Conservation (phyloP, 2,888 invertebrate genomes). For the Noctuana brunneofusca region DNA sequence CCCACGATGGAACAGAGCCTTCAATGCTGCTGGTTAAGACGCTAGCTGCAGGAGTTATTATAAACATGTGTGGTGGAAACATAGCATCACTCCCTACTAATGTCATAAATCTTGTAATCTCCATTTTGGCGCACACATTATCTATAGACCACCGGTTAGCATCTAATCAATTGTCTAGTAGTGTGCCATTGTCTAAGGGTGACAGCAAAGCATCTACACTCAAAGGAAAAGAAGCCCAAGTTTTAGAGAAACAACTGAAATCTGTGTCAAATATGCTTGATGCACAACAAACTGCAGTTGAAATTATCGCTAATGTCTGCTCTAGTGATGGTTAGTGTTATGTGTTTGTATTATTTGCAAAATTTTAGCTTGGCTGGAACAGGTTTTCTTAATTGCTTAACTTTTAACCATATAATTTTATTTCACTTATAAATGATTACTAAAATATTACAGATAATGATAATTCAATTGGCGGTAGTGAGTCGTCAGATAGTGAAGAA, state of each 20-base stretch:
- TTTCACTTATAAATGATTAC: background rate
- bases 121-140: constrained; percentile 77
- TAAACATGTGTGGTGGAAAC: constrained; percentile 77
- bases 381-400: too few relatives aligned
- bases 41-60: constrained; percentile 82
- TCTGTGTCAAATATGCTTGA: constrained; percentile 82
- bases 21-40: constrained; percentile 77
- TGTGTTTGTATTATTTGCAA: too few relatives aligned
- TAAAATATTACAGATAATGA: constrained; percentile 51
- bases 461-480: constrained; percentile 55
- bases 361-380: too few relatives aligned
- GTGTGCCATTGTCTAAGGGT: constrained; percentile 66
- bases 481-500: constrained; percentile 69
- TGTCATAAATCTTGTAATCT: constrained; percentile 75
- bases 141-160: constrained; percentile 78
- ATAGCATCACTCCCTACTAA: constrained; percentile 66
- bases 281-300: constrained; percentile 86
- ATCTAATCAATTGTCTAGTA: constrained; percentile 75
- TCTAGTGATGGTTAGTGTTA: constrained; percentile 82
- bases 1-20: constrained; percentile 66
- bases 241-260: constrained; percentile 74
- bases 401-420: too few relatives aligned
- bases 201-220: constrained; percentile 55
- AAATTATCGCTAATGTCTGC: constrained; percentile 88
- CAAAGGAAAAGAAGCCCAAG: constrained; percentile 65